Percentiles rank a stretch among this genome's conserved stretches.
Conservation (phyloP, 2,888 invertebrate genomes). For the Pogonocherus hispidulus region DNA sequence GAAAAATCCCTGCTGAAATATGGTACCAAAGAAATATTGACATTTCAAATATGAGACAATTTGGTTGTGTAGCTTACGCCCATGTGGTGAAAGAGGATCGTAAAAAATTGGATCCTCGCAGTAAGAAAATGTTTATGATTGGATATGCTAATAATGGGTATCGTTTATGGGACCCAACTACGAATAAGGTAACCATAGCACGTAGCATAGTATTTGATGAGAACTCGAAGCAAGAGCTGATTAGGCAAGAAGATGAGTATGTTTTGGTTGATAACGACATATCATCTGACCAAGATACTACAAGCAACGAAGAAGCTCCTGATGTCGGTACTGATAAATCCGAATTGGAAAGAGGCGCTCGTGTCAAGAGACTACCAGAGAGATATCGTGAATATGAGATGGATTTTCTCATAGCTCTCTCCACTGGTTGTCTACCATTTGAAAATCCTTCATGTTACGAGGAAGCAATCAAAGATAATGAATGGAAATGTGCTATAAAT, state of each 20-base stretch:
- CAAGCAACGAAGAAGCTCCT: background rate
- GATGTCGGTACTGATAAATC: background rate
- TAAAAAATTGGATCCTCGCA: too few relatives aligned
- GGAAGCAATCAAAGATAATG: slow-evolving; percentile 30
- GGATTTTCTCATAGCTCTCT: background rate
- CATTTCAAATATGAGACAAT: too few relatives aligned
- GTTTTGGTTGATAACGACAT: too few relatives aligned
- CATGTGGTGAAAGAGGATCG: too few relatives aligned
- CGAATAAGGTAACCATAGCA: background rate
- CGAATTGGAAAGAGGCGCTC: background rate
- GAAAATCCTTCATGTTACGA: slow-evolving; percentile 20
- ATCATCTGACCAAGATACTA: background rate
- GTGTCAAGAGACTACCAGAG: background rate
- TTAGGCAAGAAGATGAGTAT: too few relatives aligned
- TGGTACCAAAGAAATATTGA: too few relatives aligned
- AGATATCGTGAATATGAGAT: background rate
- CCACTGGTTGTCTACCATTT: slow-evolving; percentile 37
- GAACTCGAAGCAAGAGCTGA: too few relatives aligned
- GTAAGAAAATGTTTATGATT: too few relatives aligned
- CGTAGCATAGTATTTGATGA: background rate
- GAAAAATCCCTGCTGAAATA: too few relatives aligned
- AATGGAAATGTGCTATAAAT: slow-evolving; percentile 37
- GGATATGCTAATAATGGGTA: too few relatives aligned
- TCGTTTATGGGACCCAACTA: background rate
- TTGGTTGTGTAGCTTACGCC: too few relatives aligned